Base-by-base conservation (phyloP, 2,888 invertebrate genomes). In the Diaphora mendica region DNA sequence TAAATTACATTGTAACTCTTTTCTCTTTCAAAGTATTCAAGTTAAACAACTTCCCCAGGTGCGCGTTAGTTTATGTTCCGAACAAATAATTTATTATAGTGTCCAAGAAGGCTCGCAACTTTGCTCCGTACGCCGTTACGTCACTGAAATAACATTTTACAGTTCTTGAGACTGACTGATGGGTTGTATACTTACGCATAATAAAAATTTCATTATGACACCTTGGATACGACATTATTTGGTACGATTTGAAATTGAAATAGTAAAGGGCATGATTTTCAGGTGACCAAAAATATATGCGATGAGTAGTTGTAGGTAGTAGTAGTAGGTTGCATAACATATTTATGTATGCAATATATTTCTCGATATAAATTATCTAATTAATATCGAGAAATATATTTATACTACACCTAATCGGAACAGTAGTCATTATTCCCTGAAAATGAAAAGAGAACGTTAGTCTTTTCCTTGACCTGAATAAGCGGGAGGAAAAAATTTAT, bases 21-120 rank as follows among this genome's bases (percentile, higher is more conserved):
- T 48, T 55, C n/a, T 55, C n/a, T 55, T 62, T 30, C 30, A 17
- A 62, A 62, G 59, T 26, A 30, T 62, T 26, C 62, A 62, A 62
- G 30, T 62, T 62, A 62, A 62, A 30, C 30, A 62, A 62, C 48
- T 67, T 44, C 23, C 30, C 44, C 30, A 44, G 67, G 30, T 67
- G 68, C 66, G 70, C 71, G 78, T 82, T 82, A 79, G 79, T 82
- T 83, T 79, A 80, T 74, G 78, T 79, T 83, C 74, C 77, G 81
- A 84, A 86, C 84, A 86, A 82, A 85, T 80, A 78, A 83, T 86
- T 77, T 84, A 82, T 81, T 82, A 83, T 87, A 82, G 77, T 77
- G 77, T 82, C 72, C 65, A 77, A 77, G 79, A 81, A 79, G 77
- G 69, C 69, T 59, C 76, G 79, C 80, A 82, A 86, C 81, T 79